These are phyloP conservation scores for Erythrolamprus reginae DNA, from an alignment of 2,113 vertebrate genomes.

Conservation along the genomic window DNA sequence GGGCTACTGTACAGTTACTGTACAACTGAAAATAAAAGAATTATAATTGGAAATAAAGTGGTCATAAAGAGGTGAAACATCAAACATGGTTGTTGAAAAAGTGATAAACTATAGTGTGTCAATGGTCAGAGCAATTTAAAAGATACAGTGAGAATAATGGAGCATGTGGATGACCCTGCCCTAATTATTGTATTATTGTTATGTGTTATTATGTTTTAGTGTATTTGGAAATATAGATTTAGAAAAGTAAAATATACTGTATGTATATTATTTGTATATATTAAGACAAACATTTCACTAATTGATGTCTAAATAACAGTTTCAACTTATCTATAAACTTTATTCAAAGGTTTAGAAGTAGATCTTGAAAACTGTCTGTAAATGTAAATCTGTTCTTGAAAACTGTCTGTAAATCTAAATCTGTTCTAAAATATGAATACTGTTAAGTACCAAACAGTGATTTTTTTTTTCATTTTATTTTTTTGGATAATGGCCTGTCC, in stretches of 20 bases:
- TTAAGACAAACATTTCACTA: background rate
- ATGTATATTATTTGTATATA: background rate
- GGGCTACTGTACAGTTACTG: no score
- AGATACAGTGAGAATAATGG: background rate
- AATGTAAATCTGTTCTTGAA: constrained; percentile 34
- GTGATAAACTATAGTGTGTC: background rate
- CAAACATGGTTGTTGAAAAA: background rate
- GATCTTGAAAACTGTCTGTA: background rate
- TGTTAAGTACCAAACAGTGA: background rate
- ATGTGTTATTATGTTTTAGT: background rate
- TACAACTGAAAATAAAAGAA: background rate
- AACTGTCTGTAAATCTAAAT: constrained; percentile 15
- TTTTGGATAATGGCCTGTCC: background rate
- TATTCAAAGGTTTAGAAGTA: background rate
- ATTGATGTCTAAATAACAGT: background rate
- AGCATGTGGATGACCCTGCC: background rate
- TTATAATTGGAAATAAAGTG: background rate
- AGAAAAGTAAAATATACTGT: background rate
- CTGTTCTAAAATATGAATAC: constrained; percentile 11
- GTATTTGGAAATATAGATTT: background rate
- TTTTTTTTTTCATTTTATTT: background rate
- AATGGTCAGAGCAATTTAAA: background rate
- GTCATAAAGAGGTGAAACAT: background rate
- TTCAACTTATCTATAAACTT: background rate
- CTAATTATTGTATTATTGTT: background rate